These are phyloP conservation scores for Drosophila limbata DNA, from an alignment of 2,888 invertebrate genomes.

Conservation along the genomic window DNA sequence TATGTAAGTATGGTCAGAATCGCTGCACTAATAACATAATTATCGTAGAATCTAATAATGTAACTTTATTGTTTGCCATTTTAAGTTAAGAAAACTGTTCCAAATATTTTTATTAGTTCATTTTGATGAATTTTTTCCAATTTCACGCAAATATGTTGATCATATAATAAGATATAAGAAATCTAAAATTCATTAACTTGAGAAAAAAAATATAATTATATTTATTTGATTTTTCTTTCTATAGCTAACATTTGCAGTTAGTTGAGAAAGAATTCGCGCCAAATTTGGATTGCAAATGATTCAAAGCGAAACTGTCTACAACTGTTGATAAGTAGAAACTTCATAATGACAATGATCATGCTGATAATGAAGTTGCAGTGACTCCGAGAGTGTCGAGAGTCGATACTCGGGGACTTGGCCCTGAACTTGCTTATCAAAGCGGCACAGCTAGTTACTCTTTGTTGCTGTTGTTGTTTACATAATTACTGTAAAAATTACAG, in stretches of 20 bases:
- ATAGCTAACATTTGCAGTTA: neutral
- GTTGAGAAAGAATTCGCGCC: slow-evolving; percentile 50
- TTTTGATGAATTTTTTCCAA: neutral
- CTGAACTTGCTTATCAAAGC: slow-evolving; percentile 79
- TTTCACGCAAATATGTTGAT: neutral
- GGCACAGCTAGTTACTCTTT: slow-evolving; percentile 32
- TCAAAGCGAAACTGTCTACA: slow-evolving; percentile 39
- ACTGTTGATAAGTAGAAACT: slow-evolving; percentile 47
- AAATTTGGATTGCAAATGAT: slow-evolving; percentile 78
- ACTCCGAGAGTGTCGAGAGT: slow-evolving; percentile 1
- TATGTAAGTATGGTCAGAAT: neutral
- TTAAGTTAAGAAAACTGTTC: neutral
- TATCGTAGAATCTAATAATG: neutral
- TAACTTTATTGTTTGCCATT: neutral
- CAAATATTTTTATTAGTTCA: neutral
- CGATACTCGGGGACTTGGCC: slow-evolving; percentile 37
- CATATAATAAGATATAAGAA: neutral
- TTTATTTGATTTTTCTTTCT: neutral
- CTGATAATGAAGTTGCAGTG: slow-evolving; percentile 8
- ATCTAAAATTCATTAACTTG: neutral
- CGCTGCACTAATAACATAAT: neutral
- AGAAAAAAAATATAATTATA: neutral
- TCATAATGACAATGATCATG: slow-evolving; percentile 1
- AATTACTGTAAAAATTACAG: slow-evolving; percentile 75
- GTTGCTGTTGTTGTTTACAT: slow-evolving; percentile 53